Base-by-base conservation (phyloP, 2,888 invertebrate species). In the Pachliopta kotzebuea region DNA sequence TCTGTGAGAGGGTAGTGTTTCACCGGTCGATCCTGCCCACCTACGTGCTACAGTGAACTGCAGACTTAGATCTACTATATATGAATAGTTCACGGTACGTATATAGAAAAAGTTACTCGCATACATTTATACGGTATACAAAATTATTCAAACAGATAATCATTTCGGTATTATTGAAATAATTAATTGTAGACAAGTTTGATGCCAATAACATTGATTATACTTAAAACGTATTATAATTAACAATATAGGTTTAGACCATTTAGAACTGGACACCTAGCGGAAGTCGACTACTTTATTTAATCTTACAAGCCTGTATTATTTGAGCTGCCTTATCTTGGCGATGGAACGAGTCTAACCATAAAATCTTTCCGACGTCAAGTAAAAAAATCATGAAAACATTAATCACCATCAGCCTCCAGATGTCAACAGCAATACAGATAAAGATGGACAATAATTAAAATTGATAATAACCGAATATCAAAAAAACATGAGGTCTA, bases 271-370 rank as follows among this genome's bases (percentile, higher is more conserved):
- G 45, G 45, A 45, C 18, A 45, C 45, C 14, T 37, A 18, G 7
- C 45, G n/a, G 45, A n/a, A 20, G 24, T 21, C 42, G 42, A 50
- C 37, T 29, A 56, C n/a, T 31, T 24, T 45, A 59, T 55, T 49
- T 31, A 59, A 42, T 45, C 26, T 56, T n/a, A 64, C 55, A 53
- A 52, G 60, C 65, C 31, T 62, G 61, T 65, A 65, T 58, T 8
- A 58, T 29, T 65, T 62, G 65, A 58, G 55, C 58, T 58, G 60
- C 56, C 56, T 29, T 42, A 45, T 20, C 21, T n/a, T 57, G 62
- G 37, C 55, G 26, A 55, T 42, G 49, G 37, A 4, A 58, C 21
- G 14, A 14, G 49, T n/a, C 49, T 49, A n/a, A n/a, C n/a, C 37
- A 24, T 49, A 8, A 53, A 61, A 65, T 45, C 17, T 8, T 42